A percentile compares a stretch with the other conserved stretches of the same genome.
phyloP scores from a whole-genome alignment of 1,140 invertebrate genomes.

The Caenorhabditis inopinata region DNA sequence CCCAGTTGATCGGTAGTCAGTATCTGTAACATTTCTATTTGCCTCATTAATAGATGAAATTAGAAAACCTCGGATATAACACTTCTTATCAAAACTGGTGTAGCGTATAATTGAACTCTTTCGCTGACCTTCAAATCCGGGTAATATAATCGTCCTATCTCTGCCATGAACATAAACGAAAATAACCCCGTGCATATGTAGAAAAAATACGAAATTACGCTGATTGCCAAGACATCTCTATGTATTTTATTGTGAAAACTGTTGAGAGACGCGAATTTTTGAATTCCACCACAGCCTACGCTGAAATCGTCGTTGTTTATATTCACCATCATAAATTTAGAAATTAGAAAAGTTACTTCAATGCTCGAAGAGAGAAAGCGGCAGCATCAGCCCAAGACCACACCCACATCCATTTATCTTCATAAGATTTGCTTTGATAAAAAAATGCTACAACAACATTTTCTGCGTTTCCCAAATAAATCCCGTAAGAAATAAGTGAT shows the following conservation, averaged over 20 bases:
- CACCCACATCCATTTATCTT: conserved; percentile 8
- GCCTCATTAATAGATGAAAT: too few species aligned
- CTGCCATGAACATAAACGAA: conserved; percentile 8
- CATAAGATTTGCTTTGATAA: neutral
- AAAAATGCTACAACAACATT: neutral
- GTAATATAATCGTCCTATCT: neutral
- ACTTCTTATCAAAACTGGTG: neutral
- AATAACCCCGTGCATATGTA: neutral
- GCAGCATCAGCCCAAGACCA: conserved; percentile 8
- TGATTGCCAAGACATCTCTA: neutral
- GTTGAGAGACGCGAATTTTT: neutral
- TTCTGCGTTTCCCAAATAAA: neutral
- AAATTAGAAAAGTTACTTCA: neutral
- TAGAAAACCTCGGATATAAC: neutral
- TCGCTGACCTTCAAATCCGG: neutral
- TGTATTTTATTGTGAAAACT: conserved; percentile 20
- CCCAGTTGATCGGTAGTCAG: neutral
- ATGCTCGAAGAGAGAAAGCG: neutral
- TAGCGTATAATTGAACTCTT: neutral
- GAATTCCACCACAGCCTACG: neutral
- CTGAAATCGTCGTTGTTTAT: neutral
- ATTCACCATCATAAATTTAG: too few species aligned
- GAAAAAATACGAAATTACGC: neutral
- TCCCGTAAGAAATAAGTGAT: neutral
- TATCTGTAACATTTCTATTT: neutral